A percentile compares a stretch with the other conserved stretches of the same genome.
These are phyloP conservation scores for Parasteatoda lunata DNA, from an alignment of 2,888 invertebrate species.

Conservation along the genomic window DNA sequence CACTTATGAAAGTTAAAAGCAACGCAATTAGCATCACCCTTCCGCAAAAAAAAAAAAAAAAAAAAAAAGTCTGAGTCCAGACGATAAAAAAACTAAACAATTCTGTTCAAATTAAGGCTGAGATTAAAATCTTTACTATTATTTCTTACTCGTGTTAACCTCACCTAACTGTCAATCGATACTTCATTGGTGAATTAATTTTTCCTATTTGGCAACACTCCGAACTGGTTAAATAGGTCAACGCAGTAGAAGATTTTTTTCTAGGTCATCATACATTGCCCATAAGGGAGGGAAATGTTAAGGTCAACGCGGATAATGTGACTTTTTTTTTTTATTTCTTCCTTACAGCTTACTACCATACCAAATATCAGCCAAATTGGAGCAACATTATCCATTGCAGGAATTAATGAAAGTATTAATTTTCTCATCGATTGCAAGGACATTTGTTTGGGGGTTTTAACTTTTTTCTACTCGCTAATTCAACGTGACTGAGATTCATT, in stretches of 20 bases:
- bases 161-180: not conserved
- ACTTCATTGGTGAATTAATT: conserved; percentile 5
- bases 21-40: not conserved
- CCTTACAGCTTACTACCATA: not conserved
- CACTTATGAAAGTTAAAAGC: not conserved
- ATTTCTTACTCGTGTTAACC: not conserved
- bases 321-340: not conserved
- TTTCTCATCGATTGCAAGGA: conserved; percentile 46
- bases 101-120: not conserved
- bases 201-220: not conserved
- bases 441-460: not conserved
- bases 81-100: not conserved
- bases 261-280: conserved; percentile 2
- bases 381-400: not conserved
- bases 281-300: not conserved
- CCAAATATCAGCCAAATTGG: not conserved
- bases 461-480: not conserved
- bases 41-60: not conserved
- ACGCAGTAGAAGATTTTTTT: not conserved
- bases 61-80: not conserved
- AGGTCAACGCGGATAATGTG: conserved; percentile 2
- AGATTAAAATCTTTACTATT: not conserved
- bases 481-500: not conserved
- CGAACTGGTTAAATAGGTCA: not conserved
- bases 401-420: conserved; percentile 33